Evolutionary conservation across 2,888 invertebrate genomes (phyloP).

Genomic region (Ormyrus nitidulus): DNA sequence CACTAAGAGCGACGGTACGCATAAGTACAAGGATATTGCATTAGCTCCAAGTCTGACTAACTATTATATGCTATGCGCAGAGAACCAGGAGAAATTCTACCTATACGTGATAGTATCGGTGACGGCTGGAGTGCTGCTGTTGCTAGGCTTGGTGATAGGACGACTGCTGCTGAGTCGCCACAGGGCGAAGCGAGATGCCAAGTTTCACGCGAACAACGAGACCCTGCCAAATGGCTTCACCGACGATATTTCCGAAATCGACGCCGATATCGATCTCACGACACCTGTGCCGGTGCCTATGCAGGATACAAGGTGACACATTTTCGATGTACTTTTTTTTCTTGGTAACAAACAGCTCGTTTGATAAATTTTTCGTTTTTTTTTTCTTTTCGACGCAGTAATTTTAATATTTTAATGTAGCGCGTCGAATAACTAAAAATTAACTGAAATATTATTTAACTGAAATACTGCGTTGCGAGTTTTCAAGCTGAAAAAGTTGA

Average conservation of each 20-base stretch:
- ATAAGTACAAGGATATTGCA: no score
- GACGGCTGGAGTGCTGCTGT: constrained; percentile 83
- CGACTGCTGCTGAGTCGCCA: constrained; percentile 84
- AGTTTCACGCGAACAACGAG: constrained; percentile 85
- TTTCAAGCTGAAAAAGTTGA: no score
- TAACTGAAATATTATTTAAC: no score
- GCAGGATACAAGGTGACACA: constrained; percentile 70
- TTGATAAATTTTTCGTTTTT: no score
- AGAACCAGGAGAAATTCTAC: constrained; percentile 87
- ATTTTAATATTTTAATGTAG: no score
- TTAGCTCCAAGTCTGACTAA: no score
- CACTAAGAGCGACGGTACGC: no score
- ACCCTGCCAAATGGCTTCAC: constrained; percentile 88
- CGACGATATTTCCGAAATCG: constrained; percentile 91
- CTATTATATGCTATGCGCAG: constrained; percentile 74
- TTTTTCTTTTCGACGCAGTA: no score
- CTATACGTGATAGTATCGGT: constrained; percentile 89
- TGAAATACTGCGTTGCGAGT: no score
- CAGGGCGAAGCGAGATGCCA: constrained; percentile 80
- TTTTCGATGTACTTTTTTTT: not conserved
- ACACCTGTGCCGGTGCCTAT: constrained; percentile 81
- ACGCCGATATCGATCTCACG: constrained; percentile 86
- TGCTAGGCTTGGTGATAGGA: constrained; percentile 84
- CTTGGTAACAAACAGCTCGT: no score
- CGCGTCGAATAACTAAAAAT: no score